Evolutionary conservation across 2,113 vertebrate species (phyloP).

Genomic region (Chiloscyllium plagiosum): DNA sequence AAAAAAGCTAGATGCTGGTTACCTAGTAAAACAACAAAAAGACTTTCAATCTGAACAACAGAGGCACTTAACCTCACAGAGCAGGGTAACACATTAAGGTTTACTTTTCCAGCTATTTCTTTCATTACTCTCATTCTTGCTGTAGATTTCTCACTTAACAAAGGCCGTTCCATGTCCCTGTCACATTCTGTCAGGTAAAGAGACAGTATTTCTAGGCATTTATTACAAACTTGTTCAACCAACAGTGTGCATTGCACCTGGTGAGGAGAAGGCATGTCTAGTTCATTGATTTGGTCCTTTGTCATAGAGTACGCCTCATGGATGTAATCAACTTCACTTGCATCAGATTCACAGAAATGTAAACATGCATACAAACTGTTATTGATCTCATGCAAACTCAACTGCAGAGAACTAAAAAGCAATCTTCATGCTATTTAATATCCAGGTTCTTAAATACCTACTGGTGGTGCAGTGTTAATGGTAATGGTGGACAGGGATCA

Average conservation of each 20-base stretch:
- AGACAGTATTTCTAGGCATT: neutral
- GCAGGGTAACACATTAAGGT: neutral
- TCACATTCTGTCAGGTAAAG: neutral
- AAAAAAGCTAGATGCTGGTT: neutral
- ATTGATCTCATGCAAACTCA: neutral
- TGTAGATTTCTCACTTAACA: neutral
- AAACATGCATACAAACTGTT: neutral
- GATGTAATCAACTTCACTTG: constrained; percentile 6
- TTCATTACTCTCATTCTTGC: neutral
- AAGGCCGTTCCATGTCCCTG: neutral
- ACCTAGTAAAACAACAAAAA: neutral
- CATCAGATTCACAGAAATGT: neutral
- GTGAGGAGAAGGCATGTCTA: neutral
- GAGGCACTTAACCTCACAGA: neutral
- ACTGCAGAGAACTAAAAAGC: neutral
- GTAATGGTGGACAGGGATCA: neutral
- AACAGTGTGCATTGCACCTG: neutral
- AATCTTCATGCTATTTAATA: neutral
- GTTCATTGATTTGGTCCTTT: neutral
- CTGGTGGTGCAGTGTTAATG: neutral
- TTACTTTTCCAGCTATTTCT: neutral
- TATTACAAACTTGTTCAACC: neutral
- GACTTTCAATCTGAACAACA: neutral
- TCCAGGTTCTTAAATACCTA: neutral
- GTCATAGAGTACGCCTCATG: neutral